phyloP scores from a whole-genome alignment of 1,140 invertebrate species.

The Trinorchestia longiramus region DNA sequence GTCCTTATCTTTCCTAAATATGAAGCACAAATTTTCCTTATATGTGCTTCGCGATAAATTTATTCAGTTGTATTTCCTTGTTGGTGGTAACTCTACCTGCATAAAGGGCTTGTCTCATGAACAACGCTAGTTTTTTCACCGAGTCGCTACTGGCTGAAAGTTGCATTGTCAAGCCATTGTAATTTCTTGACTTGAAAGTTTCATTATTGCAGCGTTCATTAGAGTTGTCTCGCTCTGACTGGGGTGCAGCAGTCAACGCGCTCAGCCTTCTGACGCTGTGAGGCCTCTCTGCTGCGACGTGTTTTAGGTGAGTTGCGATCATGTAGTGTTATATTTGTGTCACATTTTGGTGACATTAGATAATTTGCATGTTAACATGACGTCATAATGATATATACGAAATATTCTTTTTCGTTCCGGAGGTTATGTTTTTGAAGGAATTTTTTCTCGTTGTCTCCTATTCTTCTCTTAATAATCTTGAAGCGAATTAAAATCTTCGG shows the following conservation, averaged over 20 bases:
- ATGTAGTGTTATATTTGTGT: too few species aligned
- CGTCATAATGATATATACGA: background rate
- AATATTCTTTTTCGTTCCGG: background rate
- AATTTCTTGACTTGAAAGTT: too few species aligned
- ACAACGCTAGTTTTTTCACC: too few species aligned
- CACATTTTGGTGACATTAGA: too few species aligned
- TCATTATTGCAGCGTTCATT: too few species aligned
- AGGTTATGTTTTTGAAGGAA: background rate
- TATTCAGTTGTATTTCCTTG: too few species aligned
- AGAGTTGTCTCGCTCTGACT: too few species aligned
- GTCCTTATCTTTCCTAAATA: background rate
- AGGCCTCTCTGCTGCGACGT: background rate
- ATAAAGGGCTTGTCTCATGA: background rate
- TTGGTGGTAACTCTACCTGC: background rate
- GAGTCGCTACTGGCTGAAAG: too few species aligned
- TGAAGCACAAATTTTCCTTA: background rate
- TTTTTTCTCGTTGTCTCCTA: background rate
- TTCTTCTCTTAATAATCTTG: background rate
- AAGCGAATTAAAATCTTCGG: background rate
- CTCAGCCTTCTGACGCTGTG: background rate
- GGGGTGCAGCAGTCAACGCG: too few species aligned
- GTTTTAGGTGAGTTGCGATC: background rate
- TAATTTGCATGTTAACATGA: too few species aligned
- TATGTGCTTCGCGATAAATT: background rate
- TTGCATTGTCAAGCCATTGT: too few species aligned